Evolutionary conservation across 2,113 vertebrate species (phyloP), one percentile per base, ranked within the genome.

Genomic region (Pyrgilauda ruficollis): DNA sequence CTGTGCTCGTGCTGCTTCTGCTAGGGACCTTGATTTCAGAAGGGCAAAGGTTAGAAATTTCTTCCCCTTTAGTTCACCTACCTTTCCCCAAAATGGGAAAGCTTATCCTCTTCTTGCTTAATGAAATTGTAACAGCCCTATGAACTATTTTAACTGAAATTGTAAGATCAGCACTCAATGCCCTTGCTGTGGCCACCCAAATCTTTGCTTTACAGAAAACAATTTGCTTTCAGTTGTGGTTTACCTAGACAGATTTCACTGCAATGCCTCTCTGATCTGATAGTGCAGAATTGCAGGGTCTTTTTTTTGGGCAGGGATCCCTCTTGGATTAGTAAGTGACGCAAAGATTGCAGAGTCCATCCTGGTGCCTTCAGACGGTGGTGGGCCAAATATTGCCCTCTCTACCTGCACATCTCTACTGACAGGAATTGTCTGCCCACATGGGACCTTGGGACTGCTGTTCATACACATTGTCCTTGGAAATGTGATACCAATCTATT

Each of bases 161-260:
- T 5, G 6, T 41, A 64, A 82, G 66, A 66, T 23, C 15, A 44
- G 43, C 19, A 46, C 23, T 55, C 47, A 52, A 0, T 47, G 5
- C 4, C 44, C 28, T 6, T 27, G 14, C 24, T 0, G 1, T 22
- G 58, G 39, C 62, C 44, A 33, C 1, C 0, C 0, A 2, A 44
- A 11, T 37, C 67, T 76, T 66, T 76, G 43, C 33, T 30, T 39
- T 17, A 37, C 28, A 46, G 44, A 64, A 27, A 44, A 52, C 17
- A 53, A 15, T 33, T 62, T 86, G n/a, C 16, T 84, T 69, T 63
- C 43, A 52, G 43, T 9, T 26, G 63, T 63, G 39, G 24, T 78
- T 90, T 63, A n/a, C 39, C 56, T 49, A 62, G 28, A 83, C 11
- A 35, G n/a, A 92, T 74, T 62, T 67, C 47, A 56, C 37, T 58